These are phyloP conservation scores for Rhea pennata DNA, from an alignment of 2,113 vertebrate species.

Conservation along the genomic window DNA sequence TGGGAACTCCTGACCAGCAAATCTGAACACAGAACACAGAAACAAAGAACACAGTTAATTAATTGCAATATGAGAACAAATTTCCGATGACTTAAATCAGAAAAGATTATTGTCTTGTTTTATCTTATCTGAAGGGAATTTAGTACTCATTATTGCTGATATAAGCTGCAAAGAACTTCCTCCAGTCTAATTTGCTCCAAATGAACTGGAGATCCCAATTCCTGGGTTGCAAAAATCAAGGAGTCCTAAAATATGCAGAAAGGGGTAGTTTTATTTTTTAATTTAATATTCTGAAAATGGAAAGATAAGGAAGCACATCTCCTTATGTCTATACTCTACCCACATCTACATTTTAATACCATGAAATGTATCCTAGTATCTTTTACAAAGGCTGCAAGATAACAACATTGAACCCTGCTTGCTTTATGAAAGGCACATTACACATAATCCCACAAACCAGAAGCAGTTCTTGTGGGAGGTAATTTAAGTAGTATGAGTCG, in stretches of 20 bases:
- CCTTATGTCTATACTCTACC: not conserved
- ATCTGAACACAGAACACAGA: no score
- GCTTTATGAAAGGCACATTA: no score
- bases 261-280: not conserved
- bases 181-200: fast-evolving
- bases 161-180: not conserved
- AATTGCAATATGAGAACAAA: not conserved
- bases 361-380: not conserved
- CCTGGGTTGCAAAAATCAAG: not conserved
- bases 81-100: not conserved
- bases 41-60: slow-evolving; percentile 12
- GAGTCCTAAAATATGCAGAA: not conserved
- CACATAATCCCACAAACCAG: no score
- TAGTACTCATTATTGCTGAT: not conserved
- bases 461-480: no score
- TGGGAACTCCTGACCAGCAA: slow-evolving; percentile 72
- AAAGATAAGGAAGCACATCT: not conserved
- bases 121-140: not conserved
- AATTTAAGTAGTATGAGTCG: no score
- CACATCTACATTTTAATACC: not conserved
- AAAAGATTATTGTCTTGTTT: not conserved
- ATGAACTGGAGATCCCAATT: not conserved
- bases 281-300: not conserved
- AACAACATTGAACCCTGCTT: fast-evolving
- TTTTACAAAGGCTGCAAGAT: not conserved